A percentile compares a stretch with the other conserved stretches of the same genome.
These are phyloP conservation scores for Pogonognathellus flavescens DNA, from an alignment of 1,140 invertebrate genomes.

Conservation along the genomic window DNA sequence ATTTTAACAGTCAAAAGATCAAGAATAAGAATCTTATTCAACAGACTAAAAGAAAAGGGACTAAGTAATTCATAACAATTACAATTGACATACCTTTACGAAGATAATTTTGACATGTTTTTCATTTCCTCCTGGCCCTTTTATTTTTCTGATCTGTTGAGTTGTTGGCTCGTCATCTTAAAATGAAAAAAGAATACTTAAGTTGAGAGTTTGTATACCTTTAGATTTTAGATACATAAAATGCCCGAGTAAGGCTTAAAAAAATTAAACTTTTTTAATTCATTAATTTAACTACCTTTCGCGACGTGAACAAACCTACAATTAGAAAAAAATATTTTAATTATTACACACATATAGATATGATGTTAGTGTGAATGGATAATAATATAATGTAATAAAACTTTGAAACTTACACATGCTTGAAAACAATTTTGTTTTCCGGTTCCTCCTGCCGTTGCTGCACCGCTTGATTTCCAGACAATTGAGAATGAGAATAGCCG, in stretches of 20 bases:
- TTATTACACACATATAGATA: too few relatives aligned
- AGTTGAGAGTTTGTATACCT: too few relatives aligned
- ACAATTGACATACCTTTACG: not conserved
- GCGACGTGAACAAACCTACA: conserved; percentile 10
- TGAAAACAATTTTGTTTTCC: conserved; percentile 35
- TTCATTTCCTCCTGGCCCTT: conserved; percentile 12
- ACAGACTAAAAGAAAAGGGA: too few relatives aligned
- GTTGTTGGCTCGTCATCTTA: not conserved
- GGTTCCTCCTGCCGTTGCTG: not conserved
- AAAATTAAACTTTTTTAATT: too few relatives aligned
- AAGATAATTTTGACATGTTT: conserved; percentile 21
- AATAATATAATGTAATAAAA: not conserved
- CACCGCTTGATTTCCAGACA: not conserved
- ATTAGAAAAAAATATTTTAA: not conserved
- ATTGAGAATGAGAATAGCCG: not conserved
- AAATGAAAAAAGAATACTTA: too few relatives aligned
- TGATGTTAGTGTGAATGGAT: too few relatives aligned
- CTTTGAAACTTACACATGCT: conserved; percentile 11
- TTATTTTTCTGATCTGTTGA: conserved; percentile 5
- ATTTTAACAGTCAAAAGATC: too few relatives aligned
- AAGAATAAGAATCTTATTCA: too few relatives aligned
- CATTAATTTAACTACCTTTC: too few relatives aligned
- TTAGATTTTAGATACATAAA: too few relatives aligned
- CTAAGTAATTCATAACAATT: too few relatives aligned
- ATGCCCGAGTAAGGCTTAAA: too few relatives aligned